Base-by-base conservation (phyloP, 2,113 vertebrate species). In the Bubo bubo region DNA sequence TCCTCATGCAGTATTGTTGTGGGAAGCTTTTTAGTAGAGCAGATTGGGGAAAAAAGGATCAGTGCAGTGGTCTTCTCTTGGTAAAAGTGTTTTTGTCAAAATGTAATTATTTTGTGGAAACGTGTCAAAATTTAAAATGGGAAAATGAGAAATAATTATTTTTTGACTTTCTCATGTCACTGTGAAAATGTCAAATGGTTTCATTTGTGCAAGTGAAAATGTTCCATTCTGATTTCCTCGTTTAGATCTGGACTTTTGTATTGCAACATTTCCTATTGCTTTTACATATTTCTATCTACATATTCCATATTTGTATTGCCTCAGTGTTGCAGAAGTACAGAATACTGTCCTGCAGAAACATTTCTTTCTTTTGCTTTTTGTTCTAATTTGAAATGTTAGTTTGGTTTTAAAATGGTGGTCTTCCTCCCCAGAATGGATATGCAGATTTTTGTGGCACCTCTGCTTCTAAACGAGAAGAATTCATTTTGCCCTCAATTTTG, bases 131-230 rank as follows among this genome's bases (percentile, higher is more conserved):
- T 92, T 91, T 86, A 77, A 91, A 96, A 88, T 67, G n/a, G 24
- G 68, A 84, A 93, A 94, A 74, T 74, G 59, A 81, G 76, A 95
- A 94, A 90, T 67, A 74, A 87, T 92, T 89, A 72, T 64, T 55
- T 85, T 89, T 87, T 86, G 32, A 75, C 43, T 93, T 95, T 81
- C 86, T 59, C 21, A 89, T 87, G 89, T 91, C 70, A 18, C 56
- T 77, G 79, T 23, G n/a, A 49, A 89, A 63, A 71, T 67, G 55
- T 84, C 56, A 74, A 80, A 77, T 50, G 71, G 47, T 74, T 95
- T 91, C 68, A 60, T 93, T 79, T 75, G 62, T 59, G 52, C 37
- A 91, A 95, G 64, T 72, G 52, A 87, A 86, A 81, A 86, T 67
- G 47, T 66, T 70, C 59, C 10, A 37, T 72, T 92, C 72, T 66